Base-by-base conservation (phyloP, 2,888 invertebrate genomes). In the Panzeria rudis region DNA sequence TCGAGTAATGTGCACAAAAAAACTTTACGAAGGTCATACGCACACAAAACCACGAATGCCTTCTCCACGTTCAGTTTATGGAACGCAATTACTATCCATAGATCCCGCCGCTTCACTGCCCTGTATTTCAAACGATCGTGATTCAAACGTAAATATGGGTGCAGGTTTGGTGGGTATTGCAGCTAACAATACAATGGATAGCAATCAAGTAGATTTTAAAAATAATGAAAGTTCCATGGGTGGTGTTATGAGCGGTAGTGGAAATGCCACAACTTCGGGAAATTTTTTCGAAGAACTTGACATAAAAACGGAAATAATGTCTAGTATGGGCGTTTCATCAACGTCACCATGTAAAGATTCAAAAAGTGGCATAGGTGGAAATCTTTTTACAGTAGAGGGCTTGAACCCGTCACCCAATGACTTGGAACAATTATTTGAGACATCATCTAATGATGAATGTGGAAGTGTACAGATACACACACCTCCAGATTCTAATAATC, bases 381-480 rank as follows among this genome's bases (percentile, higher is more conserved):
- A 97, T 92, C 93, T 97, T 44, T 97, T 96, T 91, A 97, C 97
- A 56, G 97, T 95, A 88, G 97, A 97, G 93, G 98, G 98, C 35
- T 94, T 98, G 44, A 96, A 96, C 92, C 96, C 97, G 56, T 97
- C 97, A 56, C 95, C 96, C 88, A 96, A 96, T 91, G 98, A 98
- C 93, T 94, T 98, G 88, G 98, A 98, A 90, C 97, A 98, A 92
- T 96, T 98, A 90, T 99, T 98, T 93, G 90, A 93, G 92, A 97
- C 97, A 92, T 97, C 97, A 0, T 91, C 91, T 0, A 91, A 91
- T 3, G 92, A 92, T 66, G 92, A 91, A 69, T 92, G 92, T 86
- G 90, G 91, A 78, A 91, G 91, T 93, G 92, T 97, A 89, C 96
- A 97, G 92, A 96, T 97, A 86, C 97, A 97, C 90, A 97, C 97